Evolutionary conservation across 1,140 invertebrate species (phyloP).

Genomic region (Ceratina calcarata): DNA sequence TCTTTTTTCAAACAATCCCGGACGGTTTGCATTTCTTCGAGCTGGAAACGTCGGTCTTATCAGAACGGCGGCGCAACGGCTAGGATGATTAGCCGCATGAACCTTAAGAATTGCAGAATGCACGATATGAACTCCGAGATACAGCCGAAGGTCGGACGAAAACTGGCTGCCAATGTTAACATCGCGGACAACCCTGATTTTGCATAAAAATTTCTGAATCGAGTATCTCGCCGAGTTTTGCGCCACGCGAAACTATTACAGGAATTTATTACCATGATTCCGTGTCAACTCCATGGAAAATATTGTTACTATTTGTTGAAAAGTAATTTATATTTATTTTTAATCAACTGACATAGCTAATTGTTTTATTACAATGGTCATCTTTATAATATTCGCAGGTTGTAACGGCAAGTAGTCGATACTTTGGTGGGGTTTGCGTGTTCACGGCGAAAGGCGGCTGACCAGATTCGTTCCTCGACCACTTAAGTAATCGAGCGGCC

Average conservation of each 20-base stretch:
- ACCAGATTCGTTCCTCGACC: slow-evolving; percentile 58
- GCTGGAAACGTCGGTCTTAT: slow-evolving; percentile 20
- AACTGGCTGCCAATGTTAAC: slow-evolving; percentile 2
- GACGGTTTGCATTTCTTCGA: slow-evolving; percentile 22
- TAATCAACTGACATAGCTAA: not conserved
- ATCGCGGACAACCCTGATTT: not conserved
- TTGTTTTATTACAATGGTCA: slow-evolving; percentile 21
- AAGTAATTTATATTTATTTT: not conserved
- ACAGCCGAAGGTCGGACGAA: slow-evolving; percentile 23
- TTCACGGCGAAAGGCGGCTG: slow-evolving; percentile 39
- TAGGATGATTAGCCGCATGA: slow-evolving; percentile 45
- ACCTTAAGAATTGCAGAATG: slow-evolving; percentile 28
- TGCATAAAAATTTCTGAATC: slow-evolving; percentile 10
- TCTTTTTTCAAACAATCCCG: not conserved
- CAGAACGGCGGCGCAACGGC: not conserved
- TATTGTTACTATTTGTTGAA: not conserved
- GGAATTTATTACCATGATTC: not conserved
- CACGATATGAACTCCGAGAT: slow-evolving; percentile 40
- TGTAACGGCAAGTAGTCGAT: slow-evolving; percentile 59
- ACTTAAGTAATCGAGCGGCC: slow-evolving; percentile 58
- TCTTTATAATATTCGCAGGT: slow-evolving; percentile 56
- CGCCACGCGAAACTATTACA: not conserved
- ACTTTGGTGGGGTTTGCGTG: slow-evolving; percentile 34
- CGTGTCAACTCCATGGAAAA: no score
- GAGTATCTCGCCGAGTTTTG: not conserved